Conservation (phyloP, 2,888 invertebrate species). For the Enoplolaimus lenunculus region DNA sequence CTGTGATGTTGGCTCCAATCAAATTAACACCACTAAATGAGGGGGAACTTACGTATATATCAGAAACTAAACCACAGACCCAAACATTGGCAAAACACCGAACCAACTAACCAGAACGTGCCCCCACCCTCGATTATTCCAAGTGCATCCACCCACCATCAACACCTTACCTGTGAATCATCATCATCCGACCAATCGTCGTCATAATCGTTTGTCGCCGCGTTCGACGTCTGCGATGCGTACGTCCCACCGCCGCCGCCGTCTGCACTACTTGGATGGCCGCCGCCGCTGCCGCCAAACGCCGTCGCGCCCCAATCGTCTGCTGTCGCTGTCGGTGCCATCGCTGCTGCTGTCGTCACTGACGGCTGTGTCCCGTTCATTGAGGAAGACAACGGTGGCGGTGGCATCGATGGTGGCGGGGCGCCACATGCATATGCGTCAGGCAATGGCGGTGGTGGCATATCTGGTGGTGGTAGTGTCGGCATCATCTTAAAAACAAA, state of each 20-base stretch:
- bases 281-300: background rate
- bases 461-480: background rate
- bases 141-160: no score
- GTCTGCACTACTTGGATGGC: background rate
- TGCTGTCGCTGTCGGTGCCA: no score
- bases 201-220: background rate
- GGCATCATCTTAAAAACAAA: background rate
- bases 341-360: no score
- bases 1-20: no score
- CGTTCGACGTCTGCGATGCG: background rate
- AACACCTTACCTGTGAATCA: background rate
- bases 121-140: no score
- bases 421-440: background rate
- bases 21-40: no score
- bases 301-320: background rate
- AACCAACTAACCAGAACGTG: no score
- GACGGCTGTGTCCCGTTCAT: no score
- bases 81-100: no score
- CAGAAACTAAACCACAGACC: no score
- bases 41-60: no score
- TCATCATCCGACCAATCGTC: background rate
- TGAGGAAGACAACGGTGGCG: background rate
- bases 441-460: background rate
- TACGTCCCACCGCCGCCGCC: background rate
- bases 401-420: background rate